A percentile compares a stretch with the other conserved stretches of the same genome.
phyloP scores from a whole-genome alignment of 1,140 invertebrate genomes.

The Pararge aegeria region DNA sequence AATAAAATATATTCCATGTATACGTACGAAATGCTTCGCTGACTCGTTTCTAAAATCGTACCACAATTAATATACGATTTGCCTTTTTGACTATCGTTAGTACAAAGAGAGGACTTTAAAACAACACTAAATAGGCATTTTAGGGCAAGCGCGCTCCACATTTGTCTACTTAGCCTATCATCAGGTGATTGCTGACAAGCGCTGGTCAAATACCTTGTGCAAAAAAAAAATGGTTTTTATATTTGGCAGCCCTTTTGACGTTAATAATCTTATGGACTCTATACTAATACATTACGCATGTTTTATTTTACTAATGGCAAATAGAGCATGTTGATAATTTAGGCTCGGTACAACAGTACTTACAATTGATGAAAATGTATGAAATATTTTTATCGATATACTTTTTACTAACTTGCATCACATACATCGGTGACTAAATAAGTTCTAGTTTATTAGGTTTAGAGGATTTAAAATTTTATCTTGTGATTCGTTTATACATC shows the following conservation, averaged over 20 bases:
- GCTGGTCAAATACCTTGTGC: too few species aligned
- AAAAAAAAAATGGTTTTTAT: background rate
- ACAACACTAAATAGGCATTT: too few species aligned
- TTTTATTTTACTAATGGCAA: background rate
- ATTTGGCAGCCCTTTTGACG: slow-evolving; percentile 24
- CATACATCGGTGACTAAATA: background rate
- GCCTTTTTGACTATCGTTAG: too few species aligned
- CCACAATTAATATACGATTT: too few species aligned
- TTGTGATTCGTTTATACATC: slow-evolving; percentile 2
- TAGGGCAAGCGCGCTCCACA: too few species aligned
- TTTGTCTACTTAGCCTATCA: too few species aligned
- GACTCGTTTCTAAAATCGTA: too few species aligned
- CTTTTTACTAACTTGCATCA: slow-evolving; percentile 2
- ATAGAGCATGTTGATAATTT: slow-evolving; percentile 11
- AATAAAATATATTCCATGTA: too few species aligned
- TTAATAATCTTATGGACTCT: slow-evolving; percentile 6
- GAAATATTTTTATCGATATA: background rate
- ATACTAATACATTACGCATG: slow-evolving; percentile 5
- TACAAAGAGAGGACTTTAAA: too few species aligned
- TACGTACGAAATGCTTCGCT: too few species aligned
- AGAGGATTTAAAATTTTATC: background rate
- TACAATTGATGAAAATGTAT: background rate
- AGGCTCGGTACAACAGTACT: background rate
- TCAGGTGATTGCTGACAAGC: too few species aligned
- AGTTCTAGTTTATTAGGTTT: background rate